A percentile compares a stretch with the other conserved stretches of the same genome.
phyloP scores from a whole-genome alignment of 2,113 vertebrate genomes.

The Cranoglanis bouderius region DNA sequence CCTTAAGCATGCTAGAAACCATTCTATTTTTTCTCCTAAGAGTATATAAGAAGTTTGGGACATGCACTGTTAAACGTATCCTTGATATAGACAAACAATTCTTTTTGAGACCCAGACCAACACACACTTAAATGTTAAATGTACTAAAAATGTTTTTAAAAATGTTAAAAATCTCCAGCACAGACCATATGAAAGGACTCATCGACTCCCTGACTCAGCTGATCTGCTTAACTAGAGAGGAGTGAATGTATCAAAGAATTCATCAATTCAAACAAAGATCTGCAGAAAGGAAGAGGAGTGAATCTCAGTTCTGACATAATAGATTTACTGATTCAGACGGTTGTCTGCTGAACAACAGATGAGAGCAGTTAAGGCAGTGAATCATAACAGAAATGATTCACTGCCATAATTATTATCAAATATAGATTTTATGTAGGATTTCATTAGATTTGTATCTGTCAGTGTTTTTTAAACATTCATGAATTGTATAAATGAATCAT shows the following conservation, averaged over 20 bases:
- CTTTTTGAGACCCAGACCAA: background rate
- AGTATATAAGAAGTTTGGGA: background rate
- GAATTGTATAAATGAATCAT: background rate
- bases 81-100: background rate
- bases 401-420: background rate
- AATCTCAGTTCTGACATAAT: background rate
- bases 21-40: no score
- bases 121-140: background rate
- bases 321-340: background rate
- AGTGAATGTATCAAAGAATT: background rate
- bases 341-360: background rate
- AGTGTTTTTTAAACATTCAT: background rate
- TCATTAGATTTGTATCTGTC: background rate
- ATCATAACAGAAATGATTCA: background rate
- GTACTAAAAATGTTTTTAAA: background rate
- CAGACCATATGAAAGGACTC: background rate
- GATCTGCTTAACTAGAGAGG: background rate
- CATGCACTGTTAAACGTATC: background rate
- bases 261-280: background rate
- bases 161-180: background rate
- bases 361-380: background rate
- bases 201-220: background rate
- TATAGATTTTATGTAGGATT: background rate
- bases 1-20: background rate
- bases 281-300: background rate